These are phyloP conservation scores for Bradypus variegatus DNA, from an alignment of 2,797 vertebrate species.

Conservation along the genomic window DNA sequence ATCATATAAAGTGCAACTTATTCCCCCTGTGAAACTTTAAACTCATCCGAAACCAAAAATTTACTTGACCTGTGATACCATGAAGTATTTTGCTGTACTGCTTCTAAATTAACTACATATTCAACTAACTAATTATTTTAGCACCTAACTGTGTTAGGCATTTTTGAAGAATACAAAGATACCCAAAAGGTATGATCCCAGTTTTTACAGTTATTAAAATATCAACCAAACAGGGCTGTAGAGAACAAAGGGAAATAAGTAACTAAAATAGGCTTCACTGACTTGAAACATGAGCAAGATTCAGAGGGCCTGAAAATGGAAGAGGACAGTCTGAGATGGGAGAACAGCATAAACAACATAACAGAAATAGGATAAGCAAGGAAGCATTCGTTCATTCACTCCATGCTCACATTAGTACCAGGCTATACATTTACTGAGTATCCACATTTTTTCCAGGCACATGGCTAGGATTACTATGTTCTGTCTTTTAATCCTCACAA, in stretches of 20 bases:
- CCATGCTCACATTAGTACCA: not conserved
- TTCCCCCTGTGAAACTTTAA: not conserved
- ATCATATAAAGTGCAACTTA: not conserved
- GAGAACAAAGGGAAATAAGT: not conserved
- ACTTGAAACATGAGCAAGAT: not conserved
- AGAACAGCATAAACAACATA: not conserved
- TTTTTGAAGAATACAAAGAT: not conserved
- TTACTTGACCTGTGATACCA: not conserved
- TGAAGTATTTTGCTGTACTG: not conserved
- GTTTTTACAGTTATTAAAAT: not conserved
- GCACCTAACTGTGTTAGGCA: not conserved
- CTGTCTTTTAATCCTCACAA: constrained; percentile 6
- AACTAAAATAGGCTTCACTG: not conserved
- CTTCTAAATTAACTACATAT: not conserved
- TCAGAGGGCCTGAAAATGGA: not conserved
- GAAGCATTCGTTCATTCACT: not conserved
- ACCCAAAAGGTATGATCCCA: not conserved
- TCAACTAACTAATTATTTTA: not conserved
- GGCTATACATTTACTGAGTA: constrained; percentile 25
- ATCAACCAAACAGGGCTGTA: not conserved
- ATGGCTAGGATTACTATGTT: not conserved
- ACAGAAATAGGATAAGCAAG: not conserved
- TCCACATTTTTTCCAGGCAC: not conserved
- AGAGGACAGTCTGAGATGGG: not conserved
- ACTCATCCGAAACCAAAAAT: not conserved